These are phyloP conservation scores for Oophaga sylvatica DNA, from an alignment of 2,797 vertebrate species.

Conservation along the genomic window DNA sequence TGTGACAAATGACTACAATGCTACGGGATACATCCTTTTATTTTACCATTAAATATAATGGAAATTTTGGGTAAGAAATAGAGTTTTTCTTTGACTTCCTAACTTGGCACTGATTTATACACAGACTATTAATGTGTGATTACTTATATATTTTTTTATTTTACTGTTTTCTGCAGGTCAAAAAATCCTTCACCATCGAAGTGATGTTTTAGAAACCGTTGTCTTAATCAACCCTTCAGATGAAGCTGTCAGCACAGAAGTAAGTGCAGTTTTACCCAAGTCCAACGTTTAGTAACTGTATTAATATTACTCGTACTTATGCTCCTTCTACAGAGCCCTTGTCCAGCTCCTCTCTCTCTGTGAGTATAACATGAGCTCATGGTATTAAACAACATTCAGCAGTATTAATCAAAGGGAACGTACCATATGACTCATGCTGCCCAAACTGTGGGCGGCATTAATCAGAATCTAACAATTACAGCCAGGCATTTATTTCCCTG, in stretches of 20 bases:
- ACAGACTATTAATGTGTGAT: neutral
- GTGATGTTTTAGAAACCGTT: slow-evolving; percentile 93
- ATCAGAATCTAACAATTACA: too few species aligned
- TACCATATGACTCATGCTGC: too few species aligned
- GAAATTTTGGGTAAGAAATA: neutral
- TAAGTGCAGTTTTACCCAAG: slow-evolving; percentile 64
- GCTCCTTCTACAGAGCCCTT: neutral
- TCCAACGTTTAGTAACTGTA: neutral
- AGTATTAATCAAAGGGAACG: too few species aligned
- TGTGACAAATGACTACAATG: neutral
- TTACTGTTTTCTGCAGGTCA: slow-evolving; percentile 78
- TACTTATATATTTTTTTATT: slow-evolving; percentile 59
- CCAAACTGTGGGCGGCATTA: too few species aligned
- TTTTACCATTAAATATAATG: neutral
- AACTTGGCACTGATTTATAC: neutral
- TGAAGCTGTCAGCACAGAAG: slow-evolving; percentile 96
- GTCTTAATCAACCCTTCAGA: slow-evolving; percentile 97
- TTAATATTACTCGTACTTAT: neutral
- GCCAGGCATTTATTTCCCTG: too few species aligned
- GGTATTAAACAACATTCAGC: neutral
- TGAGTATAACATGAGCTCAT: neutral
- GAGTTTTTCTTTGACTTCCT: neutral
- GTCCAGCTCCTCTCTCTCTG: neutral
- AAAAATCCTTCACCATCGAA: slow-evolving; percentile 98
- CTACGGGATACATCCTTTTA: too few species aligned